These are phyloP conservation scores for Synanthedon tipuliformis DNA, from an alignment of 2,888 invertebrate species.

Conservation along the genomic window DNA sequence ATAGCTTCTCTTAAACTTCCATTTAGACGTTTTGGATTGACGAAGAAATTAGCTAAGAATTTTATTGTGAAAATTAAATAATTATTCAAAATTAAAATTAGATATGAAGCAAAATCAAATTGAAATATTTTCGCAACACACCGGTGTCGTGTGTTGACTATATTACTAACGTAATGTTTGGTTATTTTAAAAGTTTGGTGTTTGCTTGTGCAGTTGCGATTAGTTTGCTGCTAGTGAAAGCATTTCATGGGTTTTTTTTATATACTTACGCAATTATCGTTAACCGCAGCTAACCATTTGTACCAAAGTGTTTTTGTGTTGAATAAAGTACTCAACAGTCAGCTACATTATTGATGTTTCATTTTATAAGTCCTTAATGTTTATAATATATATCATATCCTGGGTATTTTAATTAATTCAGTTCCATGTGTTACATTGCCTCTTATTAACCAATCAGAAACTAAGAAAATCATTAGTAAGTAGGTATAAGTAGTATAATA, in stretches of 20 bases:
- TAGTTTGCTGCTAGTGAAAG: constrained; percentile 42
- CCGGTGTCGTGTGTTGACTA: constrained; percentile 5
- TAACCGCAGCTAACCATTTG: constrained; percentile 62
- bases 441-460: too few species aligned
- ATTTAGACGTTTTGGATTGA: constrained; percentile 52
- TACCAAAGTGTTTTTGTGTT: constrained; percentile 72
- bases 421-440: too few species aligned
- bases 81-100: constrained; percentile 19
- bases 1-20: constrained; percentile 62
- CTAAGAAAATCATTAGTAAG: too few species aligned
- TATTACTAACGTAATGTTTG: constrained; percentile 2
- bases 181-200: constrained; percentile 21
- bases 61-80: constrained; percentile 36
- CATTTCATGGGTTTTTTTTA: constrained; percentile 23
- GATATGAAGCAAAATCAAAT: constrained; percentile 6
- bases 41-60: constrained; percentile 39
- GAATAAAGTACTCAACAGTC: constrained; percentile 68
- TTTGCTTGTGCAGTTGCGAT: constrained; percentile 43
- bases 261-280: constrained; percentile 39
- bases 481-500: too few species aligned
- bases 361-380: constrained; percentile 17
- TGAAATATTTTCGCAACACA: neutral
- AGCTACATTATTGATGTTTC: constrained; percentile 41
- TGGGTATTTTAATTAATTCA: too few species aligned
- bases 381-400: neutral